phyloP scores from a whole-genome alignment of 2,797 vertebrate genomes.

The Sarcoramphus papa region DNA sequence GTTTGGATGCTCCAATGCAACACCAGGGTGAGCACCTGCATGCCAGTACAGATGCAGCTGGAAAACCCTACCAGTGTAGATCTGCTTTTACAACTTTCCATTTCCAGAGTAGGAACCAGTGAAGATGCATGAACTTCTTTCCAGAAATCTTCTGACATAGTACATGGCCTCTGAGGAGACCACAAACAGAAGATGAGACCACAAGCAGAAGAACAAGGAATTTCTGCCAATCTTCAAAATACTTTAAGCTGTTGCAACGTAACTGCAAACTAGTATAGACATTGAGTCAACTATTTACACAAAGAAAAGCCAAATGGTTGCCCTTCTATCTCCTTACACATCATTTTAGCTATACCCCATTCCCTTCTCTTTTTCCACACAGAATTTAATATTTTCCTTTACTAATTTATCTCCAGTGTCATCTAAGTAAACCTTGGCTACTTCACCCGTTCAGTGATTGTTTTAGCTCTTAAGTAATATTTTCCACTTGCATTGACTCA shows the following conservation, averaged over 20 bases:
- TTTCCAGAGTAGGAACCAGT: background rate
- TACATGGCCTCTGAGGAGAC: background rate
- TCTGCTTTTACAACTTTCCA: background rate
- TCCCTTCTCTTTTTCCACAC: background rate
- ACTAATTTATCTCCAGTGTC: background rate
- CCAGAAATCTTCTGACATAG: background rate
- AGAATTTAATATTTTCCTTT: background rate
- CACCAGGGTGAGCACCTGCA: background rate
- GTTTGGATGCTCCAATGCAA: background rate
- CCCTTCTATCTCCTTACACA: background rate
- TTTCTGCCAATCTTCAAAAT: background rate
- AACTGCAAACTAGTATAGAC: background rate
- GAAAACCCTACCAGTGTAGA: background rate
- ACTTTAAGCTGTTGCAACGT: background rate
- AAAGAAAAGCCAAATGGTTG: background rate
- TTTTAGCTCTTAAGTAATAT: background rate
- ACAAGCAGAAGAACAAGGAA: background rate
- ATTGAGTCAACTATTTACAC: background rate
- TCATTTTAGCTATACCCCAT: background rate
- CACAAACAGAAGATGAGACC: background rate
- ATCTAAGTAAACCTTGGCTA: background rate
- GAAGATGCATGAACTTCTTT: background rate
- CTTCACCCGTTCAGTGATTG: background rate
- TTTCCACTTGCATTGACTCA: background rate
- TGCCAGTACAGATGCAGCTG: background rate